Percentiles rank a stretch among this genome's conserved stretches.
These are phyloP conservation scores for Psittacula derbiana DNA, from an alignment of 2,797 vertebrate genomes.

Conservation along the genomic window DNA sequence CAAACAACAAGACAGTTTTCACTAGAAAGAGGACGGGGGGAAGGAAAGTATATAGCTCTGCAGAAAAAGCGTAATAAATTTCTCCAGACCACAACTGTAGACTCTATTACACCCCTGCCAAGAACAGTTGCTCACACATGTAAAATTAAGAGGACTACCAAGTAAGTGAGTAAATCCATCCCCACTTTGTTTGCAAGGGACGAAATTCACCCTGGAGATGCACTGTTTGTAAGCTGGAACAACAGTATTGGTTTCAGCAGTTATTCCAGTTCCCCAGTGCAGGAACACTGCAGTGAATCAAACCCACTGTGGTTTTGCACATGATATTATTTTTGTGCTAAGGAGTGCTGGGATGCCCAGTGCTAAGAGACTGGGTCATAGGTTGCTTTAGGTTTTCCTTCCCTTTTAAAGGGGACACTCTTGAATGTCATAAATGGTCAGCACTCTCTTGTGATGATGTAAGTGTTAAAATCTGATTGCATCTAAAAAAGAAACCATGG, in stretches of 20 bases:
- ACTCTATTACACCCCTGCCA: neutral
- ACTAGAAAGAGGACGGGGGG: neutral
- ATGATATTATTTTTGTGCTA: neutral
- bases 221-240: neutral
- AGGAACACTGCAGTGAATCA: neutral
- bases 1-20: neutral
- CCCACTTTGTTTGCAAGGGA: neutral
- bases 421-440: neutral
- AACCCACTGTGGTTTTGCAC: neutral
- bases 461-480: neutral
- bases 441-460: neutral
- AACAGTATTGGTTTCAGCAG: neutral
- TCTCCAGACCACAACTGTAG: neutral
- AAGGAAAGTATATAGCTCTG: neutral
- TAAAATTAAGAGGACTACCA: neutral
- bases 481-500: neutral
- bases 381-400: neutral
- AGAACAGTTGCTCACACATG: neutral
- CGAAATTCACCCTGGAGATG: neutral
- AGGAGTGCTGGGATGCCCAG: neutral
- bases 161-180: conserved; percentile 6
- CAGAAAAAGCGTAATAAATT: neutral
- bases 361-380: neutral
- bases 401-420: neutral
- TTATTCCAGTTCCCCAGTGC: neutral